phyloP scores from a whole-genome alignment of 2,888 invertebrate species.

The Ennomos erosarius region DNA sequence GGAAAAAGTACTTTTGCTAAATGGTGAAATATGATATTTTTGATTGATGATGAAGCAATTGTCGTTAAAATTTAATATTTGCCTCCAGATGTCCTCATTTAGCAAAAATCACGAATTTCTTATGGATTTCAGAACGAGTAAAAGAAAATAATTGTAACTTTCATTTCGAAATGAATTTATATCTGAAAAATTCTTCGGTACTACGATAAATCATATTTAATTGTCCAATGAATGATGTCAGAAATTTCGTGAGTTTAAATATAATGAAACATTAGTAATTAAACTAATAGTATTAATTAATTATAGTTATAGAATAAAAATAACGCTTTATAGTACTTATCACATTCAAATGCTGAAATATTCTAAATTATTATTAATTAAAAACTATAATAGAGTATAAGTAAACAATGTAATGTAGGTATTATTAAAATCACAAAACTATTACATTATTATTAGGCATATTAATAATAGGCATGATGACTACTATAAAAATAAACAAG shows the following conservation, averaged over 20 bases:
- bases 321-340: conserved; percentile 76
- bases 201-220: too few relatives aligned
- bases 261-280: conserved; percentile 29
- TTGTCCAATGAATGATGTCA: neutral
- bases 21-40: neutral
- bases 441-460: too few relatives aligned
- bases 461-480: too few relatives aligned
- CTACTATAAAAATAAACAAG: too few relatives aligned
- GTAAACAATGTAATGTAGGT: conserved; percentile 7
- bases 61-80: neutral
- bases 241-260: conserved; percentile 23
- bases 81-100: conserved; percentile 1
- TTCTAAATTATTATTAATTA: conserved; percentile 76
- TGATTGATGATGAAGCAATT: neutral
- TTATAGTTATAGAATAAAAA: conserved; percentile 46
- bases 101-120: conserved; percentile 13
- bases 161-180: too few relatives aligned
- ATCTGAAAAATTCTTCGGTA: too few relatives aligned
- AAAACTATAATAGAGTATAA: conserved; percentile 34
- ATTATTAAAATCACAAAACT: conserved; percentile 7
- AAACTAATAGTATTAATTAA: conserved; percentile 30
- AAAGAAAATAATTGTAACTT: neutral
- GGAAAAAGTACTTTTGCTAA: too few relatives aligned
- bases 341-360: conserved; percentile 66
- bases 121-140: too few relatives aligned